Conservation (phyloP, 1,140 invertebrate species). For the Tetramorium parvispinum region DNA sequence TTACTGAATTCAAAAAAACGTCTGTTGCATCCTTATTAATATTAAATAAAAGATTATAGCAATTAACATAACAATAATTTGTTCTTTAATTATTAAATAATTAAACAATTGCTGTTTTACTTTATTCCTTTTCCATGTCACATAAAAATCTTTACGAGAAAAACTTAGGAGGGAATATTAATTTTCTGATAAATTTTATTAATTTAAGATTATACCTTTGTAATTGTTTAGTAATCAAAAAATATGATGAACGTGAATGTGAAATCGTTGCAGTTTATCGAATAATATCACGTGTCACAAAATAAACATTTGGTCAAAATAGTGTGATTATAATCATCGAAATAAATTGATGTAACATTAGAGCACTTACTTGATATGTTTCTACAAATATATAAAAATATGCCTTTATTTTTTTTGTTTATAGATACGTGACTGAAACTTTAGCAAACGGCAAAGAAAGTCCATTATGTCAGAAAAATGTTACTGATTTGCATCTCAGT, state of each 20-base stretch:
- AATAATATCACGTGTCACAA: not conserved
- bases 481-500: not conserved
- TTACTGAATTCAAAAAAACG: too few relatives aligned
- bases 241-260: not conserved
- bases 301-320: not conserved
- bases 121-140: not conserved
- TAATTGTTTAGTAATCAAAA: not conserved
- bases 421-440: not conserved
- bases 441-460: not conserved
- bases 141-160: not conserved
- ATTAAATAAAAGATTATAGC: not conserved
- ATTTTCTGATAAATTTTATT: not conserved
- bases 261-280: not conserved
- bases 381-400: not conserved
- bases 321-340: not conserved
- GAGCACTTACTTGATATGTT: not conserved
- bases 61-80: not conserved
- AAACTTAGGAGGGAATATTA: not conserved
- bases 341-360: not conserved
- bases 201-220: not conserved
- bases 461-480: not conserved
- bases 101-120: not conserved
- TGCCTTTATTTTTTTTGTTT: not conserved
- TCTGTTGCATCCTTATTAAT: too few relatives aligned
- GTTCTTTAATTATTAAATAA: too few relatives aligned